These are phyloP conservation scores for Drosophila neonasuta DNA, from an alignment of 2,888 invertebrate species.

Conservation along the genomic window DNA sequence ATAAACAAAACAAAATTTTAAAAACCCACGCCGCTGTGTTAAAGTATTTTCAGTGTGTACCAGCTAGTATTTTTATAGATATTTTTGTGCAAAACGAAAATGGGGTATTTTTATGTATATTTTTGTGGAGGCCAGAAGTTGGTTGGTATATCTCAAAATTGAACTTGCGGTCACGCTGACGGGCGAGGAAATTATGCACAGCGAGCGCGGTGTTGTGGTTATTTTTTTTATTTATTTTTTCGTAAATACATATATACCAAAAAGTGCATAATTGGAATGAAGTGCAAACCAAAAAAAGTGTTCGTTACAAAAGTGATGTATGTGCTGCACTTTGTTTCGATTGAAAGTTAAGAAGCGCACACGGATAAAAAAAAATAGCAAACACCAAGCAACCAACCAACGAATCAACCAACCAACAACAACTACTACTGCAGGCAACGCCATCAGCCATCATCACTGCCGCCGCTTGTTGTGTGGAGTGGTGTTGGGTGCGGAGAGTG, in stretches of 20 bases:
- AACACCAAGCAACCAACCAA: background rate
- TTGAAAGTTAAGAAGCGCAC: conserved; percentile 43
- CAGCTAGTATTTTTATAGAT: background rate
- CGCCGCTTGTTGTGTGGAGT: conserved; percentile 19
- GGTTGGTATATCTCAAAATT: conserved; percentile 7
- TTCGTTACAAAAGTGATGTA: conserved; percentile 38
- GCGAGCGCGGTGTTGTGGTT: conserved; percentile 63
- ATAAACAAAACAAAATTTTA: too few relatives aligned
- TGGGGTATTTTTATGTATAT: background rate
- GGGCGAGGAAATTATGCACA: conserved; percentile 68
- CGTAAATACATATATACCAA: conserved; percentile 54
- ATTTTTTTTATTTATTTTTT: conserved; percentile 70
- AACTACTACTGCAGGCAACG: conserved; percentile 49
- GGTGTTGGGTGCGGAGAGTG: conserved; percentile 3
- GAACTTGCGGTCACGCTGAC: conserved; percentile 20
- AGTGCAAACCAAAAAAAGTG: conserved; percentile 46
- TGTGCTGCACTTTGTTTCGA: conserved; percentile 42
- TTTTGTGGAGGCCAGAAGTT: background rate
- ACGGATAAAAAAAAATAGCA: conserved; percentile 1
- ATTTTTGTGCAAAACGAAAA: background rate
- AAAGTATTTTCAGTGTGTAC: background rate
- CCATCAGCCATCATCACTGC: conserved; percentile 29
- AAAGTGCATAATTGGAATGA: conserved; percentile 51
- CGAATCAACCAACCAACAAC: background rate
- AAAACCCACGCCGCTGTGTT: background rate